Evolutionary conservation across 2,888 invertebrate species (phyloP), one percentile per base, ranked within the genome.

Genomic region (Agrotis clavis): DNA sequence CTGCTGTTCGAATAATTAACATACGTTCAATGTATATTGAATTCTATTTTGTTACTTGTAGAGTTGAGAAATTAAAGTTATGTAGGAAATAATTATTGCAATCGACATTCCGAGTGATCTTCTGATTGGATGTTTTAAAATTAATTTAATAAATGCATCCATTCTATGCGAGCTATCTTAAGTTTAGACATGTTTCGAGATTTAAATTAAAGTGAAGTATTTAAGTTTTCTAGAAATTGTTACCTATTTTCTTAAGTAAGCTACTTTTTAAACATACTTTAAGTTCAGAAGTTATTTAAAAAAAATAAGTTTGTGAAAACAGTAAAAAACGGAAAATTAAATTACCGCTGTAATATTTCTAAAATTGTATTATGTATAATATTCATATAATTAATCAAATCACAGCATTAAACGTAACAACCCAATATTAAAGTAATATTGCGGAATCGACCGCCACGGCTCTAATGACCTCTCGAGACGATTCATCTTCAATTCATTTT

Each of bases 401-500:
- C 4, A 1, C 19, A 51, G 1, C n/a, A 21, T n/a, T 19, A 25
- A 30, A 53, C 1, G 3, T 30, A 30, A 4, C 30, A 3, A 30
- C 30, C 30, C 3, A 30, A 30, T 30, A 30, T 30, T 30, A n/a
- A n/a, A n/a, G n/a, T n/a, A 1, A 41, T 41, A 9, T 85, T 87
- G 66, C 79, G 77, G 87, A 85, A 83, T 79, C 53, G 0, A 11
- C 71, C 84, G 14, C 13, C 68, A 71, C 70, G 59, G 57, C 56
- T 84, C 74, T 84, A 83, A 84, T 77, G 87, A 86, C 85, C 78
- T 84, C 67, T 72, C 60, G 18, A 78, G 71, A 76, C 72, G 64
- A 83, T 86, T 74, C 86, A 75, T 87, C 85, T 75, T 77, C 78
- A 70, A 80, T 77, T 82, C 69, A 79, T 87, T 87, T 87, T 83